Evolutionary conservation across 1,140 invertebrate genomes (phyloP).

Genomic region (Psix sp.): DNA sequence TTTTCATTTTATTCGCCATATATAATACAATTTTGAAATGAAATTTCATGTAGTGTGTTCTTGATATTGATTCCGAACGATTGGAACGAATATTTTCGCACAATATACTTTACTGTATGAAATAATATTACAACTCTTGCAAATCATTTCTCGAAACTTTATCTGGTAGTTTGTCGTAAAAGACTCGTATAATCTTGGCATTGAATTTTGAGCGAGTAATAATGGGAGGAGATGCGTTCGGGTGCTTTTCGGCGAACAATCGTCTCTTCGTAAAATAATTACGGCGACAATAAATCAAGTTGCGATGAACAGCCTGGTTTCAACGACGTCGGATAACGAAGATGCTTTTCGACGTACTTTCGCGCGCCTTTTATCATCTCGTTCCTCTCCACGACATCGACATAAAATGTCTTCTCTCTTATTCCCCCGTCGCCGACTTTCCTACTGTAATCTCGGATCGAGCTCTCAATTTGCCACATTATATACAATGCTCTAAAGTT

Average conservation of each 20-base stretch:
- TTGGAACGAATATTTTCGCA: too few relatives aligned
- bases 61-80: too few relatives aligned
- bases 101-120: too few relatives aligned
- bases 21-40: too few relatives aligned
- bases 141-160: conserved; percentile 21
- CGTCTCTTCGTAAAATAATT: conserved; percentile 57
- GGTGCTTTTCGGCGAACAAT: conserved; percentile 43
- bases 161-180: conserved; percentile 21
- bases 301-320: conserved; percentile 43
- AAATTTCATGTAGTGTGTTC: too few relatives aligned
- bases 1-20: too few relatives aligned
- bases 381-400: conserved; percentile 33
- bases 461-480: conserved; percentile 77
- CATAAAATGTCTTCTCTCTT: background rate
- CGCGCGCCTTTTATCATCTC: conserved; percentile 44
- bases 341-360: conserved; percentile 40
- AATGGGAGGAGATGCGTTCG: conserved; percentile 15
- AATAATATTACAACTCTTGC: conserved; percentile 10
- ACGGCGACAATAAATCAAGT: conserved; percentile 52
- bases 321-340: conserved; percentile 47
- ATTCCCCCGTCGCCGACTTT: background rate
- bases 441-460: conserved; percentile 74
- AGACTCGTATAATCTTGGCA: conserved; percentile 19
- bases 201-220: conserved; percentile 28
- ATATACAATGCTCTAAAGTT: conserved; percentile 63